These are phyloP conservation scores for Drosophila aff. DNA, from an alignment of 1,140 invertebrate genomes.

Conservation along the genomic window DNA sequence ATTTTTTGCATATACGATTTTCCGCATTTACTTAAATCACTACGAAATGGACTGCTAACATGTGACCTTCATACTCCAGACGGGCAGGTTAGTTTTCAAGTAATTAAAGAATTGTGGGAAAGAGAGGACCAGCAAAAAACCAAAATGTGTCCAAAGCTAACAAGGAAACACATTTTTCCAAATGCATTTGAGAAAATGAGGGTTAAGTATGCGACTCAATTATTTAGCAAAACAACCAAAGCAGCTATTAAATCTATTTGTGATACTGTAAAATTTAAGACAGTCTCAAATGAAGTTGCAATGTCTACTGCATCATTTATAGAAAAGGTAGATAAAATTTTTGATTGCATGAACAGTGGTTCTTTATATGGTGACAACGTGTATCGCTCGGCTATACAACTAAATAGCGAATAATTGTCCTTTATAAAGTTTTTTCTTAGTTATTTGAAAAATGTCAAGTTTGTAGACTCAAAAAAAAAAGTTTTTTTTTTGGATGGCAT, in stretches of 20 bases:
- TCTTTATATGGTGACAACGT: neutral
- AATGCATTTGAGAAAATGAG: neutral
- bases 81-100: too few relatives aligned
- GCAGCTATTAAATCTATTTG: neutral
- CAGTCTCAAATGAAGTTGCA: neutral
- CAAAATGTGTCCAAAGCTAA: neutral
- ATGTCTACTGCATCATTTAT: neutral
- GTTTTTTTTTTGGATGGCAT: too few relatives aligned
- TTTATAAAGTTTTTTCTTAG: slow-evolving; percentile 1
- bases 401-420: neutral
- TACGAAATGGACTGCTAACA: too few relatives aligned
- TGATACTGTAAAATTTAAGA: neutral
- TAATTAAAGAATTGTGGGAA: neutral
- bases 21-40: too few relatives aligned
- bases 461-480: neutral
- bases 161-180: neutral
- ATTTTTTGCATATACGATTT: too few relatives aligned
- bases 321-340: neutral
- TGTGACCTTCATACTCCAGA: too few relatives aligned
- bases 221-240: neutral
- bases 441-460: neutral
- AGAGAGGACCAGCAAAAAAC: neutral
- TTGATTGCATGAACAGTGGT: neutral
- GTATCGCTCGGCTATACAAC: neutral
- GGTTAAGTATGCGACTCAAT: neutral